These are phyloP conservation scores for Mobula hypostoma DNA, from an alignment of 2,113 vertebrate genomes.

Conservation along the genomic window DNA sequence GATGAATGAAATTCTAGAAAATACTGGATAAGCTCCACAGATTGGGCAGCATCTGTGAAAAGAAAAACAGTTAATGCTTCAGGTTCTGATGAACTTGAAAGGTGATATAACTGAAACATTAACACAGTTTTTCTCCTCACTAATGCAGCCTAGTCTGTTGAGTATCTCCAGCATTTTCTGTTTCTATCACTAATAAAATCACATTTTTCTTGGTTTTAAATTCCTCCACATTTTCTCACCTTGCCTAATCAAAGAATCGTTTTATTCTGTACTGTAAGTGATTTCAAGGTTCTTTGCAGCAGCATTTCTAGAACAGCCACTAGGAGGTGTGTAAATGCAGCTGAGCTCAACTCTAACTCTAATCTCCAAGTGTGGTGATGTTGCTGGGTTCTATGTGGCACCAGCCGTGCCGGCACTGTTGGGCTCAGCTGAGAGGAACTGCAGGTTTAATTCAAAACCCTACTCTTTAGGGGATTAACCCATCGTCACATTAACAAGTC, in stretches of 20 bases:
- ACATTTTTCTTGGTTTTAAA: neutral
- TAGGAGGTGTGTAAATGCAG: neutral
- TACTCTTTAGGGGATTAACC: neutral
- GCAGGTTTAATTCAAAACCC: neutral
- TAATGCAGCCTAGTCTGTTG: neutral
- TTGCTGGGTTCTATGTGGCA: neutral
- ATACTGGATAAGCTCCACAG: too few relatives aligned
- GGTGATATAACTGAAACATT: neutral
- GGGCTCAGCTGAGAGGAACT: neutral
- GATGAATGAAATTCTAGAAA: too few relatives aligned
- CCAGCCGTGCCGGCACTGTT: neutral
- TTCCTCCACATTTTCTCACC: neutral
- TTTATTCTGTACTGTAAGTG: neutral
- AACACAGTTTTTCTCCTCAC: neutral
- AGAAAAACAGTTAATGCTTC: too few relatives aligned
- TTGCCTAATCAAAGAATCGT: neutral
- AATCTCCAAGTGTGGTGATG: neutral
- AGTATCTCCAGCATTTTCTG: too few relatives aligned
- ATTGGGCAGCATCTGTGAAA: too few relatives aligned
- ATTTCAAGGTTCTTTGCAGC: too few relatives aligned
- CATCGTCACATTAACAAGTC: neutral
- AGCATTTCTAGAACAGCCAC: neutral
- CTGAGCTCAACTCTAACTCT: neutral
- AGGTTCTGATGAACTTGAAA: neutral
- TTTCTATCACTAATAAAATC: neutral